A percentile compares a stretch with the other conserved stretches of the same genome.
phyloP scores from a whole-genome alignment of 2,113 vertebrate genomes.

The Epinephelus lanceolatus region DNA sequence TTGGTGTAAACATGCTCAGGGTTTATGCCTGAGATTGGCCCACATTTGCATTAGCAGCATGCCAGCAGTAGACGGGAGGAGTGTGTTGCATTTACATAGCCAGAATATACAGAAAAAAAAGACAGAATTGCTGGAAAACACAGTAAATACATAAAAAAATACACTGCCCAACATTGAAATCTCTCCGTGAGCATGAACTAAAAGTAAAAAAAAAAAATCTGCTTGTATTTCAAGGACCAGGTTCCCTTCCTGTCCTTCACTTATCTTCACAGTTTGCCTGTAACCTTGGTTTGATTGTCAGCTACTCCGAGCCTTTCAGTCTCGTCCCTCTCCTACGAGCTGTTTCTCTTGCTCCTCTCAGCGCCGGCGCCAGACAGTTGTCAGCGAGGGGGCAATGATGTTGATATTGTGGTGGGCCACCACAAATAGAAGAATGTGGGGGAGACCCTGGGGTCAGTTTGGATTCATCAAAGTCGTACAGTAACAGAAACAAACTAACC shows the following conservation, averaged over 20 bases:
- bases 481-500: too few species aligned
- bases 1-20: not conserved
- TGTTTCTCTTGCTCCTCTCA: not conserved
- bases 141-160: not conserved
- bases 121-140: not conserved
- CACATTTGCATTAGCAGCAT: not conserved
- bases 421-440: too few species aligned
- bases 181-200: not conserved
- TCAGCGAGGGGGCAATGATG: too few species aligned
- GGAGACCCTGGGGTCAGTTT: too few species aligned
- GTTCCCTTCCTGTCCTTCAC: conserved; percentile 11
- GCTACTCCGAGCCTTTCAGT: not conserved
- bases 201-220: not conserved
- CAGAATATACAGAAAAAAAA: not conserved
- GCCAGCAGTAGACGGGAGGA: not conserved
- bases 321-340: not conserved
- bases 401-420: too few species aligned
- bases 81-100: not conserved
- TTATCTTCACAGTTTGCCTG: not conserved
- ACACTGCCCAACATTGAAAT: not conserved
- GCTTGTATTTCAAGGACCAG: conserved; percentile 6
- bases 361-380: too few species aligned
- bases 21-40: not conserved
- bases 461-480: too few species aligned
- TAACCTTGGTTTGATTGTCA: conserved; percentile 14